Evolutionary conservation across 2,888 invertebrate genomes (phyloP).

Genomic region (Prenolepis imparis): DNA sequence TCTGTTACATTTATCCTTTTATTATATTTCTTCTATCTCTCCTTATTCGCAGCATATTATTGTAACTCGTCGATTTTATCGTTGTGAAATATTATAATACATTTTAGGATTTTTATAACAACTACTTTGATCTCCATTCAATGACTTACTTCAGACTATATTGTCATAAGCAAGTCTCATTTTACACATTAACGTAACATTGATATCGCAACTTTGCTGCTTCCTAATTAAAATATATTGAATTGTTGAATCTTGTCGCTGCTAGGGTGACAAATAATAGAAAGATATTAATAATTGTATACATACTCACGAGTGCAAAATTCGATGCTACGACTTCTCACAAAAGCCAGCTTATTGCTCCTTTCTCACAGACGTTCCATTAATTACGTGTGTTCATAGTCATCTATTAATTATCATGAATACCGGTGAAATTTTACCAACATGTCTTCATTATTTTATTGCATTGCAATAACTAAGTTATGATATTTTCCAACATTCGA

Average conservation of each 20-base stretch:
- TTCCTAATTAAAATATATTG: slow-evolving; percentile 55
- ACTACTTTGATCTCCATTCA: slow-evolving; percentile 2
- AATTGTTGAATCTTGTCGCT: slow-evolving; percentile 31
- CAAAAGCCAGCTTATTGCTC: slow-evolving; percentile 18
- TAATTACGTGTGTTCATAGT: slow-evolving; percentile 36
- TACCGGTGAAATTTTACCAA: not conserved
- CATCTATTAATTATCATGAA: slow-evolving; percentile 28
- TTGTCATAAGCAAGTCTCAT: slow-evolving; percentile 18
- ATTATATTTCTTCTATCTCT: not conserved
- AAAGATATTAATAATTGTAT: slow-evolving; percentile 19
- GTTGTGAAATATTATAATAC: slow-evolving; percentile 28
- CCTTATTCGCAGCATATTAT: not conserved
- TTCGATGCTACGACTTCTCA: slow-evolving; percentile 36
- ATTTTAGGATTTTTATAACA: slow-evolving; percentile 8
- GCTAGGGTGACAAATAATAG: not conserved
- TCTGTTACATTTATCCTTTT: not conserved
- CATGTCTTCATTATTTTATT: slow-evolving; percentile 22
- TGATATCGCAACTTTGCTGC: slow-evolving; percentile 14
- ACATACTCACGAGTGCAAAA: not conserved
- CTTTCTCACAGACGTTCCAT: slow-evolving; percentile 5
- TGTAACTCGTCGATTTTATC: not conserved
- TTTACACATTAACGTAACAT: slow-evolving; percentile 12
- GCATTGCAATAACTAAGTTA: not conserved
- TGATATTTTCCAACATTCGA: not conserved
- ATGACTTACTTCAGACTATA: slow-evolving; percentile 9